phyloP scores from a whole-genome alignment of 35 echinoderm and acorn worm genomes.

The Apostichopus californicus region DNA sequence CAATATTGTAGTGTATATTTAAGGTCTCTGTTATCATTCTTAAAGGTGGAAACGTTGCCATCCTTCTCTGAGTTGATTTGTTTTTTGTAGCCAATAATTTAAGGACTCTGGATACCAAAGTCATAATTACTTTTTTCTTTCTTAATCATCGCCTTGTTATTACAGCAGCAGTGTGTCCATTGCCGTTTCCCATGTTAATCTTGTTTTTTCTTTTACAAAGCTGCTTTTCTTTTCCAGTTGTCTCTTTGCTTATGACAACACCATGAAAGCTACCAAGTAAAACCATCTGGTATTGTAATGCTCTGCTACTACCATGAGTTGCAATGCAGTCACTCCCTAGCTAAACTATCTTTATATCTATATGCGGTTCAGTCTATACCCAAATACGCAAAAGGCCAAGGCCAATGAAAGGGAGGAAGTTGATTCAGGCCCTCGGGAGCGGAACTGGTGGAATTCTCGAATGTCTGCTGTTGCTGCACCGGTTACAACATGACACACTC shows the following conservation, averaged over 20 bases:
- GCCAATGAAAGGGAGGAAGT: conserved; percentile 24
- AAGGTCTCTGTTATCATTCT: too few relatives aligned
- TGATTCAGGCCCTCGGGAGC: conserved; percentile 36
- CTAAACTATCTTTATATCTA: background rate
- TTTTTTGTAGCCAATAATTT: too few relatives aligned
- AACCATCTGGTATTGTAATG: conserved; percentile 27
- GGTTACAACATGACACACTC: too few relatives aligned
- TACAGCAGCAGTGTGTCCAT: conserved; percentile 19
- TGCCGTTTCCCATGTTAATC: conserved; percentile 29
- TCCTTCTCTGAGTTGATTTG: too few relatives aligned
- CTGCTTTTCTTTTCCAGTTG: conserved; percentile 10
- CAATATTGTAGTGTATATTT: too few relatives aligned
- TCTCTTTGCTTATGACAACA: conserved; percentile 27
- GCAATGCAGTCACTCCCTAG: background rate
- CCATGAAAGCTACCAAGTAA: conserved; percentile 27
- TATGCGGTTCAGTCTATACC: background rate
- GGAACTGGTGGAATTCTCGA: conserved; percentile 32
- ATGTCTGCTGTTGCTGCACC: background rate
- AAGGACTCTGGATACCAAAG: too few relatives aligned
- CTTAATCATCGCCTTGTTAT: background rate
- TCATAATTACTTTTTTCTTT: background rate
- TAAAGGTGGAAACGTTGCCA: too few relatives aligned
- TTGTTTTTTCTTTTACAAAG: background rate
- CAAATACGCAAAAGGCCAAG: conserved; percentile 27
- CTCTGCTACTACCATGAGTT: background rate